Base-by-base conservation (phyloP, 2,113 vertebrate species). In the Psittacula cyanocephala region DNA sequence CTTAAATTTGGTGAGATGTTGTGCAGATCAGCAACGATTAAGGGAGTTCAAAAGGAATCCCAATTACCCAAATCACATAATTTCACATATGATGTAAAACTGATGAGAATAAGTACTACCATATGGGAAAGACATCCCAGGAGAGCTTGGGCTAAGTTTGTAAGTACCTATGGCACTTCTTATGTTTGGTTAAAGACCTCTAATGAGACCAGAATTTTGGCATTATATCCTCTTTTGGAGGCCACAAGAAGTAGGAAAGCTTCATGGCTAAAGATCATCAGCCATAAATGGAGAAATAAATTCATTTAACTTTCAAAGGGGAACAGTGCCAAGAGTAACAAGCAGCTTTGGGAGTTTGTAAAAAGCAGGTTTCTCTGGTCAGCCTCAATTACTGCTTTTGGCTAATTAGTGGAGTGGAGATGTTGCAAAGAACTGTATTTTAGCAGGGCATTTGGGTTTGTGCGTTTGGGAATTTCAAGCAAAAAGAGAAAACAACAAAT, bases 271-370 rank as follows among this genome's bases (percentile, higher is more conserved):
- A 49, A 93, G 49, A 47, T 69, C 13, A 11, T 27, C 3, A 5
- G 19, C 47, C 25, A 29, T 94, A 91, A 76, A 50, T 49, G 77
- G 81, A 72, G 70, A 79, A 91, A 92, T 87, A 93, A 92, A 94
- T 92, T 87, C 0, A 59, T 91, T 84, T 84, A 76, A 35, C 74
- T 11, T 92, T 81, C 67, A 53, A 28, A 96, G 37, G 18, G 53
- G n/a, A 94, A 27, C 22, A 15, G 23, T 79, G 83, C 83, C 86
- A 92, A 91, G 37, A 83, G 77, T 92, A 94, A 87, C n/a, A 92
- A 91, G 29, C 70, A 50, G 37, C 77, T 93, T 57, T 69, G 52
- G 7, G 67, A 81, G 12, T 79, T 69, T 81, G 17, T 81, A 72
- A 72, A 94, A 67, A 91, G 46, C 37, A 72, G 63, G 74, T 88